A percentile compares a stretch with the other conserved stretches of the same genome.
Evolutionary conservation across 30 jellyfish, hydroid and myxozoan species (phyloP).

Genomic region (Kudoa iwatai): DNA sequence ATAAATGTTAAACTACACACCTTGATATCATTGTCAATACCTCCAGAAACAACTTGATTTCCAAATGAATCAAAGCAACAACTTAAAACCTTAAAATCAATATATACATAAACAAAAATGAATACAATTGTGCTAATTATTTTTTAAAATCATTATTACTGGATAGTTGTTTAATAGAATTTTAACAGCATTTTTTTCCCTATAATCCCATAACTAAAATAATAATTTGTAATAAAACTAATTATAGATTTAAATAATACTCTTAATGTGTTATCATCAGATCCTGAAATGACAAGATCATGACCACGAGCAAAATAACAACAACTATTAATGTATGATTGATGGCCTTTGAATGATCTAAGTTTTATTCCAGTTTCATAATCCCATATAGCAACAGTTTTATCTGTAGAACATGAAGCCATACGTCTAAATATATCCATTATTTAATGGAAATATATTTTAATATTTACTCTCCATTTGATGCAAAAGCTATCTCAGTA

Average conservation of each 20-base stretch:
- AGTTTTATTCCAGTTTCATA: constrained; percentile 46
- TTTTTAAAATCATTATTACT: neutral
- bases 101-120: too few species aligned
- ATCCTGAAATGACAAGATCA: constrained; percentile 45
- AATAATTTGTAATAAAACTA: too few species aligned
- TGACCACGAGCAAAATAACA: constrained; percentile 63
- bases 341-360: constrained; percentile 29
- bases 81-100: neutral
- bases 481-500: constrained; percentile 18
- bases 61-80: constrained; percentile 1
- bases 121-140: neutral
- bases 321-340: constrained; percentile 37
- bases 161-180: too few species aligned
- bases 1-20: too few species aligned
- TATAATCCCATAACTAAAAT: too few species aligned
- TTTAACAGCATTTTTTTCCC: too few species aligned
- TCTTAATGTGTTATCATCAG: constrained; percentile 58
- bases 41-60: neutral
- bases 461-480: constrained; percentile 33
- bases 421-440: too few species aligned
- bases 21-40: neutral
- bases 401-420: constrained; percentile 55
- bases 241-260: too few species aligned
- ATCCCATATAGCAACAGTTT: constrained; percentile 73
- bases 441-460: constrained; percentile 7